A percentile compares a stretch with the other conserved stretches of the same genome.
Conservation (phyloP, 1,140 invertebrate genomes). For the Aphaenogaster ashmeadi region DNA sequence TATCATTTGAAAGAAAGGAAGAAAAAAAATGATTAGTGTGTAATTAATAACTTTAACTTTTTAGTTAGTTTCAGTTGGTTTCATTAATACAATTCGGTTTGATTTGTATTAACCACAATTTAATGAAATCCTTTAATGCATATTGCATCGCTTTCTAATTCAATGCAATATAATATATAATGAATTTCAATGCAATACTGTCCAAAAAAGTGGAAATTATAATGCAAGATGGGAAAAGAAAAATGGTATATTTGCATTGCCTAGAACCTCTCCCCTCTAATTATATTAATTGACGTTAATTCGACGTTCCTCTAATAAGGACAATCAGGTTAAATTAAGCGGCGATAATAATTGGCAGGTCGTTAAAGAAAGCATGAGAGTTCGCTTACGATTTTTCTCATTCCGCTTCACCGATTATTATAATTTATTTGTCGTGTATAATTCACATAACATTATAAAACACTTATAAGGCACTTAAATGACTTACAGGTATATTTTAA, state of each 20-base stretch:
- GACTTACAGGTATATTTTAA: slow-evolving; percentile 31
- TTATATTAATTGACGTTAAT: slow-evolving; percentile 28
- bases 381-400: slow-evolving; percentile 5
- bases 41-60: slow-evolving; percentile 10
- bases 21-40: neutral
- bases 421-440: neutral
- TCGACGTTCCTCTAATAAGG: neutral
- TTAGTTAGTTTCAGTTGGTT: neutral
- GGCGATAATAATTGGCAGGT: slow-evolving; percentile 31
- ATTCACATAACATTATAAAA: slow-evolving; percentile 28
- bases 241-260: neutral
- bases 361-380: neutral
- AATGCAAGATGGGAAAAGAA: neutral
- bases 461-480: slow-evolving; percentile 15
- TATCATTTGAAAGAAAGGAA: neutral
- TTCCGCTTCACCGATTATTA: slow-evolving; percentile 9
- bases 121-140: neutral
- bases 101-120: neutral
- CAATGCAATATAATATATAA: too few species aligned
- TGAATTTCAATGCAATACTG: neutral
- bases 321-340: slow-evolving; percentile 29
- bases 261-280: neutral
- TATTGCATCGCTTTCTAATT: neutral
- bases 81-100: too few species aligned
- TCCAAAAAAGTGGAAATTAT: neutral